These are phyloP conservation scores for Potamarius usumacintae DNA, from an alignment of 2,113 vertebrate species.

Conservation along the genomic window DNA sequence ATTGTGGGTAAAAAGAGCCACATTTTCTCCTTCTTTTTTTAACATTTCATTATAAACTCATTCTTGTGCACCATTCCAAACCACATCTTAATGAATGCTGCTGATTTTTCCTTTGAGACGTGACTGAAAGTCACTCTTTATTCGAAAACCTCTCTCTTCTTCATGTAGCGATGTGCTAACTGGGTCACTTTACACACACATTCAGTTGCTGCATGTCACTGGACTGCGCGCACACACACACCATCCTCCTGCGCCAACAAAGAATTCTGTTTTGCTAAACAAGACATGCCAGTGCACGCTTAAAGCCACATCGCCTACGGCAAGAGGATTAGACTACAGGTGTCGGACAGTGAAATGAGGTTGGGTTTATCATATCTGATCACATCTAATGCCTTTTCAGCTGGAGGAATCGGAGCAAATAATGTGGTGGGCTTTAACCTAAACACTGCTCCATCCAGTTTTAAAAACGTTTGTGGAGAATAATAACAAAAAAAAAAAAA, in stretches of 20 bases:
- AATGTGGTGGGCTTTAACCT: not conserved
- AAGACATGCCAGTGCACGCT: conserved; percentile 34
- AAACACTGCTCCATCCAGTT: not conserved
- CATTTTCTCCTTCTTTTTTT: not conserved
- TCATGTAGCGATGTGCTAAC: not conserved
- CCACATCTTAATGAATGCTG: too few species aligned
- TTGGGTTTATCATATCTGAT: not conserved
- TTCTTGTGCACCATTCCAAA: not conserved
- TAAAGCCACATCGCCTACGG: not conserved
- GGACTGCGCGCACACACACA: not conserved
- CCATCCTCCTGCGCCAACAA: not conserved
- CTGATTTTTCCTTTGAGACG: not conserved
- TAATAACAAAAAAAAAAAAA: not conserved
- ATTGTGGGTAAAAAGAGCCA: not conserved
- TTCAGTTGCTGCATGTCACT: not conserved
- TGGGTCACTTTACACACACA: not conserved
- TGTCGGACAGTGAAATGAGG: not conserved
- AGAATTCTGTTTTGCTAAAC: conserved; percentile 46
- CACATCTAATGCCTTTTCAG: not conserved
- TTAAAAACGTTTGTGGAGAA: not conserved
- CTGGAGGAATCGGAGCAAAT: not conserved
- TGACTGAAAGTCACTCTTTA: conserved; percentile 1
- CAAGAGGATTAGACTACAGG: conserved; percentile 25
- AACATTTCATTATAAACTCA: not conserved
- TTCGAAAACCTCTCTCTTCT: not conserved